Conservation (phyloP, 2,797 vertebrate species). For the Limnodromus scolopaceus region DNA sequence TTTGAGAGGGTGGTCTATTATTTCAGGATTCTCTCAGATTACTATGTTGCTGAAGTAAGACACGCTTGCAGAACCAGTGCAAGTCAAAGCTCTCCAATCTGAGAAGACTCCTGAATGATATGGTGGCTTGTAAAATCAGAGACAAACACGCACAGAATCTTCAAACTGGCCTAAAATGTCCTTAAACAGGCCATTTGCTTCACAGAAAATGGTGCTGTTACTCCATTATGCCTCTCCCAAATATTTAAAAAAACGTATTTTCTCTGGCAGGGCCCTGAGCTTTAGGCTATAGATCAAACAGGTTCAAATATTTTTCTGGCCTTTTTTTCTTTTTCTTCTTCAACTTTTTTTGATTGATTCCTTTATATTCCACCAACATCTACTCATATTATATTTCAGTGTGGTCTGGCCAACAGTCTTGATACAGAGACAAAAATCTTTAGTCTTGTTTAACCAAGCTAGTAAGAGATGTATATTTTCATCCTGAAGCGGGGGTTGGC, state of each 20-base stretch:
- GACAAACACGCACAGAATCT: background rate
- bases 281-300: conserved; percentile 36
- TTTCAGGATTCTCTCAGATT: background rate
- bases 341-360: background rate
- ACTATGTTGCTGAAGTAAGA: background rate
- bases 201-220: conserved; percentile 3
- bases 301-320: conserved; percentile 20
- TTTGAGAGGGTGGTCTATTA: background rate
- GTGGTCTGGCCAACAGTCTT: conserved; percentile 43
- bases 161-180: background rate
- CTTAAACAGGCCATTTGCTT: background rate
- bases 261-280: conserved; percentile 27
- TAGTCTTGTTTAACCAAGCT: conserved; percentile 15
- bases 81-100: background rate
- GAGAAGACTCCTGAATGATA: background rate
- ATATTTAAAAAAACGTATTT: background rate
- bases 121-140: background rate
- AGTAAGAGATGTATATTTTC: background rate
- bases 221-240: background rate
- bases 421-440: conserved; percentile 45
- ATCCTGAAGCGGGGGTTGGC: background rate
- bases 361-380: conserved; percentile 6
- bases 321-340: background rate
- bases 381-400: conserved; percentile 8
- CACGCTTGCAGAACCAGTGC: background rate